Evolutionary conservation across 2,113 vertebrate species (phyloP).

Genomic region (Clarias macrocephalus): DNA sequence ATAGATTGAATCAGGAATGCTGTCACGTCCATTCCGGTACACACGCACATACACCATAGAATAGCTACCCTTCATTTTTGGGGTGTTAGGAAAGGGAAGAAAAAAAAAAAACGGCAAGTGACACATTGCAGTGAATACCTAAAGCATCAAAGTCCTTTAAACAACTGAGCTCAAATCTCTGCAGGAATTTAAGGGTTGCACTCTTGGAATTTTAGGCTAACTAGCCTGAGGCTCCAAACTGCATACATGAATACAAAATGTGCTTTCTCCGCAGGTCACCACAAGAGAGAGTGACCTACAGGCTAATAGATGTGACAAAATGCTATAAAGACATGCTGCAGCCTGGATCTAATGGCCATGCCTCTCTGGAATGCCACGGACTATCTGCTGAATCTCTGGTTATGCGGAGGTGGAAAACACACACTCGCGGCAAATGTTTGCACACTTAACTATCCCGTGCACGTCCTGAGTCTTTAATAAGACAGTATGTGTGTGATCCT

Average conservation of each 20-base stretch:
- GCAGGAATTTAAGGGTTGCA: conserved; percentile 39
- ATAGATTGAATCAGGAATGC: conserved; percentile 55
- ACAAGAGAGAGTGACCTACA: conserved; percentile 39
- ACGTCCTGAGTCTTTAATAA: conserved; percentile 17
- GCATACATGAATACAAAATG: conserved; percentile 47
- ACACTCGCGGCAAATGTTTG: conserved; percentile 1
- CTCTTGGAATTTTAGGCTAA: conserved; percentile 41
- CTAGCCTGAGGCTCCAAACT: conserved; percentile 43
- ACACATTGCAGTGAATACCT: conserved; percentile 19
- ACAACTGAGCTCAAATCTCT: conserved; percentile 32
- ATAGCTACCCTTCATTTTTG: conserved; percentile 36
- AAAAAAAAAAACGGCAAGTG: conserved; percentile 36
- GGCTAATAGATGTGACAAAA: conserved; percentile 52
- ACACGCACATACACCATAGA: conserved; percentile 19
- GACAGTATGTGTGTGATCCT: neutral
- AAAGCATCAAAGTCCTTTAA: conserved; percentile 42
- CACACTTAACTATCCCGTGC: conserved; percentile 7
- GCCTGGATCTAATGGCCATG: conserved; percentile 16
- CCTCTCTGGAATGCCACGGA: neutral
- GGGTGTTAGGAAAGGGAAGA: neutral
- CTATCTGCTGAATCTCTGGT: conserved; percentile 18
- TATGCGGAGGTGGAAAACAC: neutral
- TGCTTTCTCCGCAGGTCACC: conserved; percentile 33
- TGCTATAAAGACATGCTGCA: conserved; percentile 37
- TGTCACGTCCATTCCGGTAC: conserved; percentile 36